Percentiles rank a stretch among this genome's conserved stretches.
Evolutionary conservation across 2,797 vertebrate species (phyloP).

Genomic region (Sebastes flavidus): DNA sequence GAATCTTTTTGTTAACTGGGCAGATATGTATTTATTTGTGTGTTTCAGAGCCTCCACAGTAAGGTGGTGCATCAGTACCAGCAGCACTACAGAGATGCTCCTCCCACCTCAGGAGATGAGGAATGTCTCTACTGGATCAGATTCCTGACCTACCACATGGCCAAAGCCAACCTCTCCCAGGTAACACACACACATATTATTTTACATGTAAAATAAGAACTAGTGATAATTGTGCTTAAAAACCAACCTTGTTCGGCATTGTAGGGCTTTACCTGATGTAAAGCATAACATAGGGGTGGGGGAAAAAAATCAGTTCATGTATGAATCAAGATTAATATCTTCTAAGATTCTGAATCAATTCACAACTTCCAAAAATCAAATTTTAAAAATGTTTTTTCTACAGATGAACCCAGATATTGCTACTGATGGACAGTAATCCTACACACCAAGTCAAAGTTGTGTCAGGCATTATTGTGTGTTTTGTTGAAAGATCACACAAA

Average conservation of each 20-base stretch:
- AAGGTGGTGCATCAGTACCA: constrained; percentile 92
- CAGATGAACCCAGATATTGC: too few relatives aligned
- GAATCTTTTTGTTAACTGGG: not conserved
- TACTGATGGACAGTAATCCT: too few relatives aligned
- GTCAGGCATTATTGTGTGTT: too few relatives aligned
- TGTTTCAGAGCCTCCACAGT: constrained; percentile 81
- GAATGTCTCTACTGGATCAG: constrained; percentile 94
- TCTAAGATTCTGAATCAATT: too few relatives aligned
- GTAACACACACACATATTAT: constrained; percentile 71
- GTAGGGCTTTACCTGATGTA: not conserved
- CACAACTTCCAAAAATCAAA: too few relatives aligned
- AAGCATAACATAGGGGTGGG: not conserved
- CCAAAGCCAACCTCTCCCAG: constrained; percentile 88
- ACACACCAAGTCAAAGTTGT: too few relatives aligned
- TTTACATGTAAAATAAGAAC: not conserved
- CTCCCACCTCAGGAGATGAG: constrained; percentile 83
- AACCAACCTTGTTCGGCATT: not conserved
- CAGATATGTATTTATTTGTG: not conserved
- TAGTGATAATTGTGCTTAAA: not conserved
- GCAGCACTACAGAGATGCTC: constrained; percentile 77
- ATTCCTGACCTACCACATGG: constrained; percentile 94
- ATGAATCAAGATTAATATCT: too few relatives aligned
- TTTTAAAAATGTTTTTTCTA: too few relatives aligned
- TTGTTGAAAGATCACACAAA: too few relatives aligned
- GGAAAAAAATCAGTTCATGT: too few relatives aligned